Base-by-base conservation (phyloP, 30 jellyfish, hydroid and myxozoan species). In the Turritopsis rubra region DNA sequence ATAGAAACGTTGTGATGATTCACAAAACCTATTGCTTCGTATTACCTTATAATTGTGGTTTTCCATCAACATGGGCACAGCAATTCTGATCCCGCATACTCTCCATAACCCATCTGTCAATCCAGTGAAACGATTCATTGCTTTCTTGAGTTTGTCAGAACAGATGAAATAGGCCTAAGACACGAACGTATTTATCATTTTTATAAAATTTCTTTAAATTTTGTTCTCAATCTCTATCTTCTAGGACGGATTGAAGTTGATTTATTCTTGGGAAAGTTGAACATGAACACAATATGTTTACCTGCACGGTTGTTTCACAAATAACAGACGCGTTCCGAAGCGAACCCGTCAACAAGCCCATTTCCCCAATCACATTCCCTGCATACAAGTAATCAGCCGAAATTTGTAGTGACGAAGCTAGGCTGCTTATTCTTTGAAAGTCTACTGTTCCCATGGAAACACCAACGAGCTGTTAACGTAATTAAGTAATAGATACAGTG, bases 271-370 rank as follows among this genome's bases (percentile, higher is more conserved):
- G n/a, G n/a, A n/a, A n/a, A n/a, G n/a, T n/a, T n/a, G n/a, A n/a
- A n/a, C n/a, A n/a, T n/a, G n/a, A n/a, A n/a, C n/a, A n/a, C n/a
- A n/a, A n/a, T n/a, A 41, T 21, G 26, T 30, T n/a, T 76, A 87
- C 98, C 98, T 91, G 98, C 23, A 91, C 98, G 5, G 98, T 91
- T 17, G 98, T 91, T 83, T 91, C 98, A 66, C 98, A 91, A 21
- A 81, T 80, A 54, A 91, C 96, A 0, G 98, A 91, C 8, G 98
- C 98, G 65, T 87, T 87, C 19, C 98, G 90, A 25, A 80, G 84
- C 13, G 93, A 78, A 23, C 84, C 90, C 9, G 96, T 91, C 75
- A 91, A 73, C 20, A 91, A 76, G 23, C 98, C 96, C 98, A 91
- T 91, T 70, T 91, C 98, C 7, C 98, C 98, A 81, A 91, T 83